Percentiles rank a stretch among this genome's conserved stretches.
Evolutionary conservation across 1,140 invertebrate species (phyloP).

Genomic region (Camponotus floridanus): DNA sequence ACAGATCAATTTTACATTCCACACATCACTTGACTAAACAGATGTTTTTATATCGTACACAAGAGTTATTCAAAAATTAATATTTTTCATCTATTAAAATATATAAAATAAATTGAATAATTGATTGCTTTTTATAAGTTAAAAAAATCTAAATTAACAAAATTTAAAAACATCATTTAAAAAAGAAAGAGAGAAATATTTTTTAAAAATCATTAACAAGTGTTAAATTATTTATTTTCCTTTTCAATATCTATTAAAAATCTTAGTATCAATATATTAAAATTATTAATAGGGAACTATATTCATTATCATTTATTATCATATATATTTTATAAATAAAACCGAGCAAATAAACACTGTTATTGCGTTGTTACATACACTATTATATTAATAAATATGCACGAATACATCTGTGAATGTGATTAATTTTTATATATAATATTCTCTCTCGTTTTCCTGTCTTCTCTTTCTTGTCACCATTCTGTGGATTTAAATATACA

Average conservation of each 20-base stretch:
- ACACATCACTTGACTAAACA: neutral
- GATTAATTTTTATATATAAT: neutral
- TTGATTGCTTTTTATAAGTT: slow-evolving; percentile 15
- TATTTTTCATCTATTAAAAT: neutral
- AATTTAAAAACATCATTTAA: neutral
- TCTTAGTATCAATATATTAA: slow-evolving; percentile 2
- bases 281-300: slow-evolving; percentile 15
- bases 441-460: neutral
- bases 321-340: slow-evolving; percentile 28
- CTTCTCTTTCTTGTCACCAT: neutral
- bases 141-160: neutral
- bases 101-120: slow-evolving; percentile 31
- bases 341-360: slow-evolving; percentile 5
- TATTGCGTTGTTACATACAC: neutral
- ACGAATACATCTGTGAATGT: neutral
- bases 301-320: slow-evolving; percentile 6
- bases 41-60: neutral
- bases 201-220: neutral
- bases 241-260: slow-evolving; percentile 9
- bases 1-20: neutral
- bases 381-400: slow-evolving; percentile 24
- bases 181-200: slow-evolving; percentile 12
- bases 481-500: slow-evolving; percentile 17
- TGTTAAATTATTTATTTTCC: slow-evolving; percentile 25
- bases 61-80: neutral